phyloP scores from a whole-genome alignment of 2,888 invertebrate species.

The Desoria tigrina region DNA sequence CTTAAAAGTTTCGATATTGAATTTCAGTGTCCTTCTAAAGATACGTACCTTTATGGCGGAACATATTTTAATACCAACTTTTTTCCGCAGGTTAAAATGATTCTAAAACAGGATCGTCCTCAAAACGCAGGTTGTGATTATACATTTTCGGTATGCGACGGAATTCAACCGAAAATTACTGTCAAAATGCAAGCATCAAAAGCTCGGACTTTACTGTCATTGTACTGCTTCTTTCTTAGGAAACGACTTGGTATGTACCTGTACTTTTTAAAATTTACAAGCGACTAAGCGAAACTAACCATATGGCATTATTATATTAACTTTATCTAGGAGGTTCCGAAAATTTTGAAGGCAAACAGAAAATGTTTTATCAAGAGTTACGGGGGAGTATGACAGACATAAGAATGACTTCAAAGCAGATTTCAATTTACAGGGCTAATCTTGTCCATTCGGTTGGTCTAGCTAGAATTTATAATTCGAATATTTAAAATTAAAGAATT shows the following conservation, averaged over 20 bases:
- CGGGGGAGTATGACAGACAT: conserved; percentile 22
- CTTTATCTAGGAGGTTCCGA: conserved; percentile 72
- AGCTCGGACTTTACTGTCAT: conserved; percentile 85
- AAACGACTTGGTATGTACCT: conserved; percentile 73
- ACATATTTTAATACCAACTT: conserved; percentile 3
- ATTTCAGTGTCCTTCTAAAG: no score
- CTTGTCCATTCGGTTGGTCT: conserved; percentile 67
- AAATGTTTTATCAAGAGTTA: conserved; percentile 77
- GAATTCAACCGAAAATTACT: conserved; percentile 81
- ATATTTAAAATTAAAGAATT: background rate
- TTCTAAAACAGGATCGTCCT: conserved; percentile 61
- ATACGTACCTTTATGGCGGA: no score
- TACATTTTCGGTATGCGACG: conserved; percentile 83
- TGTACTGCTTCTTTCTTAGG: conserved; percentile 83
- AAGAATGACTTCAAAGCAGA: conserved; percentile 55
- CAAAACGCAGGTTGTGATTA: conserved; percentile 55
- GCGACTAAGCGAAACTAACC: background rate
- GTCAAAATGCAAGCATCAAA: conserved; percentile 66
- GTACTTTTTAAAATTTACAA: background rate
- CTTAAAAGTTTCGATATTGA: conserved; percentile 35
- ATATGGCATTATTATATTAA: conserved; percentile 39
- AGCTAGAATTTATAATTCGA: conserved; percentile 58
- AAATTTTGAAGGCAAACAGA: conserved; percentile 73
- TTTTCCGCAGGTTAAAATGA: conserved; percentile 67
- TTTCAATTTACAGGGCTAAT: conserved; percentile 78